phyloP scores from a whole-genome alignment of 2,888 invertebrate species.

The Mantis religiosa region DNA sequence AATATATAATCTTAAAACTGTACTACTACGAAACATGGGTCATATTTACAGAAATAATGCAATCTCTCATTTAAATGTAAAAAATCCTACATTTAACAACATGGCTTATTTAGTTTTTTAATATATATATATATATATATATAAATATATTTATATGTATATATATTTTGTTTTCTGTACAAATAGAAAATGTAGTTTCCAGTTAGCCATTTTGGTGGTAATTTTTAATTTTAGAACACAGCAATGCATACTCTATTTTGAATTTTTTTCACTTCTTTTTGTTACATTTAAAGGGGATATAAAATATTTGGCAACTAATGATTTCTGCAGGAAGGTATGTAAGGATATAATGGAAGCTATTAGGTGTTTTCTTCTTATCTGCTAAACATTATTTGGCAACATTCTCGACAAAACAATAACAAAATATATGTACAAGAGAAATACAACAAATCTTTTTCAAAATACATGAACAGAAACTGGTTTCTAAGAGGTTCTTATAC shows the following conservation, averaged over 20 bases:
- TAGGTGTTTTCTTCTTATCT: background rate
- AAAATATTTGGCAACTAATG: constrained; percentile 21
- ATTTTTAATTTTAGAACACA: background rate
- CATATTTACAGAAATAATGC: constrained; percentile 17
- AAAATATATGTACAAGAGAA: constrained; percentile 13
- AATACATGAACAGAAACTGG: background rate
- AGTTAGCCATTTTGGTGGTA: background rate
- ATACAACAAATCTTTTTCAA: background rate
- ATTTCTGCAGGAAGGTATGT: background rate
- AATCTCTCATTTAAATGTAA: constrained; percentile 3
- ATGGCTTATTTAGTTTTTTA: background rate
- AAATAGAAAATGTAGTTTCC: constrained; percentile 6
- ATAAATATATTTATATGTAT: background rate
- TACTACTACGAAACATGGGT: constrained; percentile 15
- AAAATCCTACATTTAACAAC: constrained; percentile 17
- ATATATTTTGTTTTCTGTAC: background rate
- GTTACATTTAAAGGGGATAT: background rate
- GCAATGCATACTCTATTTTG: background rate
- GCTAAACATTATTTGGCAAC: constrained; percentile 11
- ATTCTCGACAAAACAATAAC: constrained; percentile 9
- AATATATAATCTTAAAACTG: constrained; percentile 14
- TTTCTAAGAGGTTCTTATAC: background rate
- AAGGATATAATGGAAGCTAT: background rate
- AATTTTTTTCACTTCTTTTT: background rate
- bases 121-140: no score